phyloP scores from a whole-genome alignment of 2,888 invertebrate species.

The Cyrtodaria siliqua region DNA sequence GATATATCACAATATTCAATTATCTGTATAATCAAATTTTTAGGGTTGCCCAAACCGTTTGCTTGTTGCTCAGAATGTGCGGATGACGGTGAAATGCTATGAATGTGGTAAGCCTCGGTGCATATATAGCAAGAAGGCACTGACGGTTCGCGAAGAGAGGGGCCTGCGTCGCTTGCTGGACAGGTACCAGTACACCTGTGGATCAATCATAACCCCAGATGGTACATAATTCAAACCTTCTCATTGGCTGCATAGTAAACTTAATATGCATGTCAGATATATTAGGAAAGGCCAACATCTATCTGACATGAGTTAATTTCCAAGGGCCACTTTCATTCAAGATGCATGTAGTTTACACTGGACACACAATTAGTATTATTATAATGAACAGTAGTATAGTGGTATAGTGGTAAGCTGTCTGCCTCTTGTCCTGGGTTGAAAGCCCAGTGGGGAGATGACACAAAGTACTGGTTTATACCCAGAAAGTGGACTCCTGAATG shows the following conservation, averaged over 20 bases:
- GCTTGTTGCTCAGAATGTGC: conserved; percentile 46
- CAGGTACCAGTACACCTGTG: conserved; percentile 41
- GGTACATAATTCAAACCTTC: conserved; percentile 20
- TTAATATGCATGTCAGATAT: conserved; percentile 5
- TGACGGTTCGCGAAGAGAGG: conserved; percentile 35
- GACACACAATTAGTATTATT: conserved; percentile 15
- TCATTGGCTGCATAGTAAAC: conserved; percentile 1
- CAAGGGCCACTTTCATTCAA: conserved; percentile 4
- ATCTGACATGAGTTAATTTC: conserved; percentile 7
- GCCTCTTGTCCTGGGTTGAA: conserved; percentile 17
- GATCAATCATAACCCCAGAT: conserved; percentile 37
- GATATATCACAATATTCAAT: conserved; percentile 7
- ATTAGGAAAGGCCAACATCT: conserved; percentile 9
- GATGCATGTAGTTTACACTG: conserved; percentile 5
- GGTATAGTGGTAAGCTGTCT: conserved; percentile 16
- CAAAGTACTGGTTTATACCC: conserved; percentile 21
- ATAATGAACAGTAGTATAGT: conserved; percentile 6
- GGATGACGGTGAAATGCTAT: conserved; percentile 24
- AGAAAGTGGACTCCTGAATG: conserved; percentile 20
- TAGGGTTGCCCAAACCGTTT: conserved; percentile 31
- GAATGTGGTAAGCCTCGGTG: conserved; percentile 52
- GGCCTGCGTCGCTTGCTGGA: conserved; percentile 29
- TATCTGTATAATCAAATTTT: neutral
- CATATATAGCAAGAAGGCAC: conserved; percentile 40
- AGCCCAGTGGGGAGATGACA: conserved; percentile 14